phyloP scores from a whole-genome alignment of 2,113 vertebrate genomes.

The Eudyptes chrysolophus region DNA sequence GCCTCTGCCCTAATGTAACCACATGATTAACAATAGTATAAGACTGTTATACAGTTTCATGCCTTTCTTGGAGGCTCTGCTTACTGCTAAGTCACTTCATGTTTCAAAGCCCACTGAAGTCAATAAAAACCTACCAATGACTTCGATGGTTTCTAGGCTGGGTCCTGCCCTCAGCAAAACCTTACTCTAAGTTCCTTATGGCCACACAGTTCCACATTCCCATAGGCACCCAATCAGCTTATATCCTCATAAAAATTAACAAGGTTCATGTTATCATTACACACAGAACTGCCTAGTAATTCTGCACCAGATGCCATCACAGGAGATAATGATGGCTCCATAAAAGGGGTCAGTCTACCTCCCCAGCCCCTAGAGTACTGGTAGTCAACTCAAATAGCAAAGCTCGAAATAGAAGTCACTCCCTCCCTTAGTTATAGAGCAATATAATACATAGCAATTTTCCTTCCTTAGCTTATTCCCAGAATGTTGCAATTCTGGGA shows the following conservation, averaged over 20 bases:
- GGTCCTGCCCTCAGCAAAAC: neutral
- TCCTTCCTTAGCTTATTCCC: neutral
- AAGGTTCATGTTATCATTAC: neutral
- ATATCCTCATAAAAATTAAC: neutral
- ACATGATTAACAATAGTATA: neutral
- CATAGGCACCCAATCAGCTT: neutral
- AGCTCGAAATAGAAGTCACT: neutral
- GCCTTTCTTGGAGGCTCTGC: neutral
- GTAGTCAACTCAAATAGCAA: neutral
- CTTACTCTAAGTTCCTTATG: neutral
- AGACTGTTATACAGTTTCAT: neutral
- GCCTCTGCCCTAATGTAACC: neutral
- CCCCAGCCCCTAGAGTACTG: neutral
- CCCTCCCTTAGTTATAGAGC: neutral
- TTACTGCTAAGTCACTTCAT: neutral
- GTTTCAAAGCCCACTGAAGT: neutral
- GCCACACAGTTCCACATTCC: neutral
- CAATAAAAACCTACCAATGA: neutral
- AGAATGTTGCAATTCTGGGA: neutral
- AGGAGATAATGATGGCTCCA: neutral
- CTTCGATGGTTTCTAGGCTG: neutral
- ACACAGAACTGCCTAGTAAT: neutral
- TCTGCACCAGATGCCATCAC: neutral
- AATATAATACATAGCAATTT: slow-evolving; percentile 5
- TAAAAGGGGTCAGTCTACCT: neutral